These are phyloP conservation scores for Gymnopithys bicolor DNA, from an alignment of 2,797 vertebrate genomes.

Conservation along the genomic window DNA sequence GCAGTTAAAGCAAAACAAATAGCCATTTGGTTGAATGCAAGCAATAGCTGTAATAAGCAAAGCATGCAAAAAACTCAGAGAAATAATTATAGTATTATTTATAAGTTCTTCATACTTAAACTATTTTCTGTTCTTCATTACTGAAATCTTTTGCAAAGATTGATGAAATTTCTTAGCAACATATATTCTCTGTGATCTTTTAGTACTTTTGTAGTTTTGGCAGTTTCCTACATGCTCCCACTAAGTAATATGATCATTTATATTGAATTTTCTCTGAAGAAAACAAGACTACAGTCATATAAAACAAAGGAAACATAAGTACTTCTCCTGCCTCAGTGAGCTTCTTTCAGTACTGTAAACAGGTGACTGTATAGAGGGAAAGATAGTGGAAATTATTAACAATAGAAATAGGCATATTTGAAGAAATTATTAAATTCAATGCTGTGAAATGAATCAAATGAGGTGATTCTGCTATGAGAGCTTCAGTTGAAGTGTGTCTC, in stretches of 20 bases:
- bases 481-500: background rate
- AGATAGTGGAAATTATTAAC: background rate
- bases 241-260: background rate
- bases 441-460: background rate
- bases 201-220: background rate
- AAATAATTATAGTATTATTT: background rate
- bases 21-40: background rate
- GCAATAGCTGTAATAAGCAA: background rate
- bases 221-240: background rate
- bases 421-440: background rate
- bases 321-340: background rate
- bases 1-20: background rate
- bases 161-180: background rate
- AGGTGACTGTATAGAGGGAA: background rate
- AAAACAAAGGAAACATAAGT: background rate
- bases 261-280: background rate
- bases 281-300: background rate
- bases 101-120: background rate
- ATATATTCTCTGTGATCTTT: background rate
- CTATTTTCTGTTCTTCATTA: background rate
- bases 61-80: background rate
- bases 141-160: background rate
- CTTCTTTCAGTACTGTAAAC: background rate
- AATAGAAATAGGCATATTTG: background rate
- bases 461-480: background rate